These are phyloP conservation scores for Sporophila hypoxantha DNA, from an alignment of 2,113 vertebrate species.

Conservation along the genomic window DNA sequence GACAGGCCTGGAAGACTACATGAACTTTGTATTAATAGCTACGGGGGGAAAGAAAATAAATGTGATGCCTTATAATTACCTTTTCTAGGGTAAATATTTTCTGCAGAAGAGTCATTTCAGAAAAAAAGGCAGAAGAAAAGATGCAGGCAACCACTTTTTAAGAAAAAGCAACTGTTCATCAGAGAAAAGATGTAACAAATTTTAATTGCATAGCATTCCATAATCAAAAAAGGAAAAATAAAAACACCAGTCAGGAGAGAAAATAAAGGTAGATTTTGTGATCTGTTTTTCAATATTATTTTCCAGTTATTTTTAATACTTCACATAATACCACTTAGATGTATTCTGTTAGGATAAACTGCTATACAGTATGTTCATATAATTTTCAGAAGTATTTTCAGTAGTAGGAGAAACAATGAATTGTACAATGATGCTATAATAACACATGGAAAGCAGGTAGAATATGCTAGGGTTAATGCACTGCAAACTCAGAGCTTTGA, in stretches of 20 bases:
- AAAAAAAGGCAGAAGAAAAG: background rate
- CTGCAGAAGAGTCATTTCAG: background rate
- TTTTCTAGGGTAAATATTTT: slow-evolving; percentile 32
- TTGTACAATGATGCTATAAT: background rate
- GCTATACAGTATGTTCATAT: background rate
- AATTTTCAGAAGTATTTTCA: background rate
- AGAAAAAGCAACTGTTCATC: background rate
- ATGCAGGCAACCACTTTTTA: background rate
- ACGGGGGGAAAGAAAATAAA: background rate
- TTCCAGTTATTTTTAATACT: background rate
- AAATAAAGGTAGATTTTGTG: background rate
- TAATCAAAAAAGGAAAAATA: background rate
- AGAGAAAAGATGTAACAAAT: background rate
- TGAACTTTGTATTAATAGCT: slow-evolving; percentile 32
- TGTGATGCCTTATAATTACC: background rate
- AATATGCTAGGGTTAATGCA: background rate
- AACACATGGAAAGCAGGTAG: background rate
- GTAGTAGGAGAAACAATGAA: background rate
- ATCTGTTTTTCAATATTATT: background rate
- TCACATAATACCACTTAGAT: background rate
- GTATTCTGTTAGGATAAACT: background rate
- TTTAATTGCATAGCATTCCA: background rate
- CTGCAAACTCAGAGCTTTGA: background rate
- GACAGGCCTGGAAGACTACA: slow-evolving; percentile 1
- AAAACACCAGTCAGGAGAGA: background rate